Conservation (phyloP, 1,140 invertebrate species). For the Panagrolaimus sp. region DNA sequence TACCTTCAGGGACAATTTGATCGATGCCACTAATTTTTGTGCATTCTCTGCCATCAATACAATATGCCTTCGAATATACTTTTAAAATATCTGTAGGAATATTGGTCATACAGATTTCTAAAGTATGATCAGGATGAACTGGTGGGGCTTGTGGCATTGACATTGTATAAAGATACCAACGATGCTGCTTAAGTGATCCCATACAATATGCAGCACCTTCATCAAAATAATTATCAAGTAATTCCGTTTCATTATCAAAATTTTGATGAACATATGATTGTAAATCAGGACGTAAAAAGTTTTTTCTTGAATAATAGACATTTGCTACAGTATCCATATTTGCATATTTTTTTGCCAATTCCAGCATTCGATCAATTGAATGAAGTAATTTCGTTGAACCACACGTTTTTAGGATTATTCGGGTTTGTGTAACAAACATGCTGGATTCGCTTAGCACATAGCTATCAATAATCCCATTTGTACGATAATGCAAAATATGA, state of each 20-base stretch:
- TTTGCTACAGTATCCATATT: constrained; percentile 72
- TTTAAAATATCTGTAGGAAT: constrained; percentile 69
- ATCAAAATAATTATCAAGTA: constrained; percentile 77
- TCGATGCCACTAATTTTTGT: constrained; percentile 89
- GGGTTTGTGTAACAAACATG: constrained; percentile 86
- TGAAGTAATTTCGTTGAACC: constrained; percentile 93
- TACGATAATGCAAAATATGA: constrained; percentile 85
- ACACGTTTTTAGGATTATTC: constrained; percentile 96
- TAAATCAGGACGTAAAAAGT: constrained; percentile 83
- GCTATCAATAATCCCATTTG: constrained; percentile 82
- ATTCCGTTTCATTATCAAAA: constrained; percentile 81
- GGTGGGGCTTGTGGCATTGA: constrained; percentile 61
- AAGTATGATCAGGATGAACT: constrained; percentile 74
- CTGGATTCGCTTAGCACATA: constrained; percentile 96
- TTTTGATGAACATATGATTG: constrained; percentile 77
- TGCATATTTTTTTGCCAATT: constrained; percentile 75
- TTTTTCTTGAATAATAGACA: constrained; percentile 78
- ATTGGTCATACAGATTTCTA: constrained; percentile 85
- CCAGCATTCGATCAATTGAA: constrained; percentile 76
- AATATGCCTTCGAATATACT: constrained; percentile 76
- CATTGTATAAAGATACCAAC: constrained; percentile 80
- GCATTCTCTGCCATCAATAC: constrained; percentile 74
- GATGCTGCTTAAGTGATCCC: constrained; percentile 68
- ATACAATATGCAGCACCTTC: constrained; percentile 87
- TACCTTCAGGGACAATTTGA: constrained; percentile 78